These are phyloP conservation scores for Epizoanthus scotinus DNA, from an alignment of 92 coral and sea anemone genomes.

Conservation along the genomic window DNA sequence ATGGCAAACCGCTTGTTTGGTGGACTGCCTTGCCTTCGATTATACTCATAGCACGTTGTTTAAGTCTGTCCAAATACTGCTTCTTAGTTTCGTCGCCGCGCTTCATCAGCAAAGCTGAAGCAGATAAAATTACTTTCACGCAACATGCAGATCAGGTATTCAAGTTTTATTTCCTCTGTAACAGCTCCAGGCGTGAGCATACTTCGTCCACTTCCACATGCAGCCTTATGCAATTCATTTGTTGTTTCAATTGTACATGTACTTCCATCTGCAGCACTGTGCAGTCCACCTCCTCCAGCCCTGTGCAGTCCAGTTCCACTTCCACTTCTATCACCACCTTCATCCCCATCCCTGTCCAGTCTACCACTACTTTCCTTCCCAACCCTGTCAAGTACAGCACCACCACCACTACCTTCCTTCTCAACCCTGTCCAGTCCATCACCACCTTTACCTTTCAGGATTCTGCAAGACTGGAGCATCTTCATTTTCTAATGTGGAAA, in stretches of 20 bases:
- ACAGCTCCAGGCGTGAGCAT: constrained; percentile 47
- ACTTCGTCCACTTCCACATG: constrained; percentile 20
- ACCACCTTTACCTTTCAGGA: background rate
- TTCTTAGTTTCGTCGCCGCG: constrained; percentile 14
- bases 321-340: background rate
- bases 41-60: too few species aligned
- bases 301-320: background rate
- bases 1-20: too few species aligned
- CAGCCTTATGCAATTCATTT: background rate
- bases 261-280: background rate
- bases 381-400: too few species aligned
- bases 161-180: too few species aligned
- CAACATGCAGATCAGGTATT: constrained; percentile 31
- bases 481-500: constrained; percentile 44
- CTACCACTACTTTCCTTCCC: too few species aligned
- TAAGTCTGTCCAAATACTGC: too few species aligned
- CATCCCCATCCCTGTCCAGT: constrained; percentile 1
- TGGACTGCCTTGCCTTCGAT: too few species aligned
- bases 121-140: constrained; percentile 40
- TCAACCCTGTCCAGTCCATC: background rate
- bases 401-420: too few species aligned
- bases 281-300: constrained; percentile 17
- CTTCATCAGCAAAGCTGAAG: constrained; percentile 42
- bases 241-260: constrained; percentile 6
- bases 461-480: background rate